Percentiles rank a stretch among this genome's conserved stretches.
Evolutionary conservation across 2,113 vertebrate genomes (phyloP).

Genomic region (Petroica traversi): DNA sequence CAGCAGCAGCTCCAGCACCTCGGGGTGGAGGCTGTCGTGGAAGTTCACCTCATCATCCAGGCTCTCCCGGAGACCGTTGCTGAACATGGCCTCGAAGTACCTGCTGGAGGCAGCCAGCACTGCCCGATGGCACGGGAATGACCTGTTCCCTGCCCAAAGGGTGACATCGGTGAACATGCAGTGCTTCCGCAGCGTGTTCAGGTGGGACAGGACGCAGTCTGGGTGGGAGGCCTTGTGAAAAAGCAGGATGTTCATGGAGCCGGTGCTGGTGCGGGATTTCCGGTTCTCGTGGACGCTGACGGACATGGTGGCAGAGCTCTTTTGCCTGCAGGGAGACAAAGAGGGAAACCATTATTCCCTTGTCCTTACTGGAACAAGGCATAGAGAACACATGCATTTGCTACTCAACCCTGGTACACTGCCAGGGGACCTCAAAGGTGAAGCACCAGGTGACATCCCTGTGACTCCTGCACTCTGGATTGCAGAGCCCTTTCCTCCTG

Average conservation of each 20-base stretch:
- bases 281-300: constrained; percentile 94
- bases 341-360: not conserved
- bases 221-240: constrained; percentile 95
- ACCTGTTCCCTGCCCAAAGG: constrained; percentile 88
- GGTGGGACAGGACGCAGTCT: constrained; percentile 88
- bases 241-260: constrained; percentile 90
- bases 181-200: constrained; percentile 90
- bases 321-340: not conserved
- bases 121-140: constrained; percentile 90
- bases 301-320: constrained; percentile 78
- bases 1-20: constrained; percentile 91
- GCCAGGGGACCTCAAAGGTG: fast-evolving
- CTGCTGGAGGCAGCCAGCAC: constrained; percentile 93
- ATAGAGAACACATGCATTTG: fast-evolving
- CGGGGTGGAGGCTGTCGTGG: constrained; percentile 90
- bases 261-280: constrained; percentile 90
- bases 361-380: not conserved
- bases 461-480: not conserved
- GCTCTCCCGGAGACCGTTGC: constrained; percentile 91
- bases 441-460: not conserved
- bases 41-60: constrained; percentile 89
- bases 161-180: constrained; percentile 94
- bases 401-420: not conserved
- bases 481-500: not conserved
- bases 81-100: constrained; percentile 98